Conservation (phyloP, 1,140 invertebrate genomes). For the Melanaphis sacchari region DNA sequence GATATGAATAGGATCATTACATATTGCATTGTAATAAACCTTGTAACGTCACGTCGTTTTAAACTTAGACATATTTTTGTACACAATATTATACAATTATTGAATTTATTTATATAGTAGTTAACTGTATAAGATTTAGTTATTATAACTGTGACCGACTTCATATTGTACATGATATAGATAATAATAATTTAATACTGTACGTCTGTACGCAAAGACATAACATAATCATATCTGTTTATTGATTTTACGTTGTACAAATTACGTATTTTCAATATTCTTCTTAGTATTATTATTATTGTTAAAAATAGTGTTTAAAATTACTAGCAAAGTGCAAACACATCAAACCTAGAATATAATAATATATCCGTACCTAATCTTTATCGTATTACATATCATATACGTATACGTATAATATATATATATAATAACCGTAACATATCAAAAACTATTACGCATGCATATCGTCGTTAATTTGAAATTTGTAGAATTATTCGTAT, state of each 20-base stretch:
- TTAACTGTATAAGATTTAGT: neutral
- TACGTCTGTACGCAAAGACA: neutral
- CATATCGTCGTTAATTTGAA: conserved; percentile 59
- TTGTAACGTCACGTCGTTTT: conserved; percentile 36
- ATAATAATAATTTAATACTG: neutral
- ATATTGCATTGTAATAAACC: conserved; percentile 23
- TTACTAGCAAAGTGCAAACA: neutral
- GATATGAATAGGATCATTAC: neutral
- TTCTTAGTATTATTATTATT: neutral
- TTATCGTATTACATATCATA: neutral
- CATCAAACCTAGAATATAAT: neutral
- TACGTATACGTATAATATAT: neutral
- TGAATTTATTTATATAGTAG: conserved; percentile 25
- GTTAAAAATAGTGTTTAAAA: neutral
- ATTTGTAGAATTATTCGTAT: conserved; percentile 4
- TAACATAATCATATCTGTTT: neutral
- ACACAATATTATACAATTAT: conserved; percentile 26
- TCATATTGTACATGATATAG: neutral
- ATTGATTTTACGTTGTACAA: neutral
- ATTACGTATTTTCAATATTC: neutral
- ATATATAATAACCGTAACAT: conserved; percentile 27
- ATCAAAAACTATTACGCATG: conserved; percentile 37
- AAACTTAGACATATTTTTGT: conserved; percentile 52
- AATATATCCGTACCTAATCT: neutral
- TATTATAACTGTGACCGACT: neutral